Evolutionary conservation across 2,797 vertebrate species (phyloP).

Genomic region (Loriculus beryllinus): DNA sequence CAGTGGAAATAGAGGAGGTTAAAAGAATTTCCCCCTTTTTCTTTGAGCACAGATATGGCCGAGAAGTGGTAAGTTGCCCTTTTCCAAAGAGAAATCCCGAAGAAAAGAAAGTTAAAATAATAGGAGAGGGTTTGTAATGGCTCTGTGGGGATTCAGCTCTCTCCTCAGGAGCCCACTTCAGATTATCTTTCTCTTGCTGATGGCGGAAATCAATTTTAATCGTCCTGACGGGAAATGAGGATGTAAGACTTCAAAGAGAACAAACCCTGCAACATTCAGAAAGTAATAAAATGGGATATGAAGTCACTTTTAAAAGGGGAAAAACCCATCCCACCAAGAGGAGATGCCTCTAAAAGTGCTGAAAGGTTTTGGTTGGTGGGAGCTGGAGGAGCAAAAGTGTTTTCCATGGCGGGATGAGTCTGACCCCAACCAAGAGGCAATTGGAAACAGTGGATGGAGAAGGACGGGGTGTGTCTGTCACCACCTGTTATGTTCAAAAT

Average conservation of each 20-base stretch:
- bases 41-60: neutral
- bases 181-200: conserved; percentile 64
- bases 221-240: conserved; percentile 62
- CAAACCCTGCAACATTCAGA: conserved; percentile 28
- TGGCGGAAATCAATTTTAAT: conserved; percentile 66
- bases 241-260: conserved; percentile 63
- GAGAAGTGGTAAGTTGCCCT: neutral
- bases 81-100: neutral
- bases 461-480: neutral
- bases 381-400: neutral
- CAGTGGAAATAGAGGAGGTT: neutral
- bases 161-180: neutral
- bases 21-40: neutral
- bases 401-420: neutral
- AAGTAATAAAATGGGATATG: conserved; percentile 43
- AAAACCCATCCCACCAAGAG: neutral
- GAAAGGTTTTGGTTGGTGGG: neutral
- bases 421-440: neutral
- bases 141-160: conserved; percentile 4
- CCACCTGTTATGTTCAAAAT: neutral
- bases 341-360: neutral
- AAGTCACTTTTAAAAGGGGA: neutral
- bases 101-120: conserved; percentile 42
- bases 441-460: neutral
- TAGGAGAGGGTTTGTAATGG: conserved; percentile 2